Percentiles rank a stretch among this genome's conserved stretches.
phyloP scores from a whole-genome alignment of 2,113 vertebrate genomes.

The Campylorhamphus procurvoides region DNA sequence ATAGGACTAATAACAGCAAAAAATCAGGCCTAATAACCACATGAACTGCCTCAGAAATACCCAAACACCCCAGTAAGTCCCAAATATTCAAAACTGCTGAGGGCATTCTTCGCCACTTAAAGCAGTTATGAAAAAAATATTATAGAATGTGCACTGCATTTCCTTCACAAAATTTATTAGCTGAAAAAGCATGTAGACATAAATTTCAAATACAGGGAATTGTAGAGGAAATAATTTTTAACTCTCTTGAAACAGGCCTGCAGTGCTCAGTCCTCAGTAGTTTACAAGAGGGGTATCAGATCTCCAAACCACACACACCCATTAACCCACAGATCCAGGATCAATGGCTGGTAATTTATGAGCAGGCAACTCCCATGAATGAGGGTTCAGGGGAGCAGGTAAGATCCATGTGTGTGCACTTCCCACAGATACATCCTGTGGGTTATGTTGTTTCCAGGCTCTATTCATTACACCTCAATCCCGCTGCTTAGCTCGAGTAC shows the following conservation, averaged over 20 bases:
- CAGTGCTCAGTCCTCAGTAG: background rate
- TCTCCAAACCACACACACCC: accelerated
- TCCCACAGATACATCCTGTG: accelerated
- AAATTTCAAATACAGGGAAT: background rate
- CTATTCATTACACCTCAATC: background rate
- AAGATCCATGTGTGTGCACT: background rate
- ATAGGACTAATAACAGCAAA: accelerated
- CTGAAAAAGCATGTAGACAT: background rate
- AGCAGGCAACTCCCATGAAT: accelerated
- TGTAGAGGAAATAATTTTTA: background rate
- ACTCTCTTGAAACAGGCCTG: background rate
- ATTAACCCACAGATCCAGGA: background rate
- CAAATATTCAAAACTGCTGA: background rate
- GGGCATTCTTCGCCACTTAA: background rate
- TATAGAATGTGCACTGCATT: background rate
- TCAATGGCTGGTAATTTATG: background rate
- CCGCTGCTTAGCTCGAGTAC: background rate
- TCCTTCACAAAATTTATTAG: background rate
- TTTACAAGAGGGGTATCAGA: background rate
- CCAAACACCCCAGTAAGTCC: background rate
- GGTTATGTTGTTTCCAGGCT: accelerated
- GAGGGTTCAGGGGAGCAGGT: background rate
- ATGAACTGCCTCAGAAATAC: background rate
- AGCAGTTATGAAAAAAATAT: background rate
- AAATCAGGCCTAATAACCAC: background rate